These are phyloP conservation scores for Haemorhous mexicanus DNA, from an alignment of 2,113 vertebrate species.

Conservation along the genomic window DNA sequence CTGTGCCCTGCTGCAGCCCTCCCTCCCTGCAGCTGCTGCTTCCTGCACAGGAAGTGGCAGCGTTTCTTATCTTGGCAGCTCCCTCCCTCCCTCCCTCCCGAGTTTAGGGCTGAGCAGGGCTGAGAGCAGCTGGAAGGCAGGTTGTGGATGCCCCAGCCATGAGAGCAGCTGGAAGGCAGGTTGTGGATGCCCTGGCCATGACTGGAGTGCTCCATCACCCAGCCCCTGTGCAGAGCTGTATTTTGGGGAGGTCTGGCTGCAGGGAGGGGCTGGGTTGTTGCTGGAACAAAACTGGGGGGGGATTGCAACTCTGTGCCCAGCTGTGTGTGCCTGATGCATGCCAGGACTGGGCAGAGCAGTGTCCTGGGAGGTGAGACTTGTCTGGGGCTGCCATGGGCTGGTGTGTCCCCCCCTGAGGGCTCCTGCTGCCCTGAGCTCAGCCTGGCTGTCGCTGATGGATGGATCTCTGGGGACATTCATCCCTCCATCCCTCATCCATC, in stretches of 20 bases:
- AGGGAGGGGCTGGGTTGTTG: not conserved
- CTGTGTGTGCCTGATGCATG: rapidly evolving
- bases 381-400: not conserved
- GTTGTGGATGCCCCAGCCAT: not conserved
- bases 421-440: not conserved
- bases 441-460: not conserved
- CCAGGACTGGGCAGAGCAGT: not conserved
- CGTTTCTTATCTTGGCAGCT: not conserved
- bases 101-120: not conserved
- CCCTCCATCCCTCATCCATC: too few relatives aligned
- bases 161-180: too few relatives aligned
- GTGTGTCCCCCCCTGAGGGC: not conserved
- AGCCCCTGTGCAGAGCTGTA: not conserved
- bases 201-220: not conserved
- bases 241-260: not conserved
- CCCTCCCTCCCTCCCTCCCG: not conserved
- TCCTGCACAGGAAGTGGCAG: not conserved
- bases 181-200: not conserved
- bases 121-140: not conserved
- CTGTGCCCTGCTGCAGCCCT: not conserved
- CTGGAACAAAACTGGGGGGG: not conserved
- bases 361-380: not conserved
- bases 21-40: rapidly evolving
- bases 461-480: not conserved
- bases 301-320: not conserved